Base-by-base conservation (phyloP, 2,797 vertebrate species). In the Huso huso region DNA sequence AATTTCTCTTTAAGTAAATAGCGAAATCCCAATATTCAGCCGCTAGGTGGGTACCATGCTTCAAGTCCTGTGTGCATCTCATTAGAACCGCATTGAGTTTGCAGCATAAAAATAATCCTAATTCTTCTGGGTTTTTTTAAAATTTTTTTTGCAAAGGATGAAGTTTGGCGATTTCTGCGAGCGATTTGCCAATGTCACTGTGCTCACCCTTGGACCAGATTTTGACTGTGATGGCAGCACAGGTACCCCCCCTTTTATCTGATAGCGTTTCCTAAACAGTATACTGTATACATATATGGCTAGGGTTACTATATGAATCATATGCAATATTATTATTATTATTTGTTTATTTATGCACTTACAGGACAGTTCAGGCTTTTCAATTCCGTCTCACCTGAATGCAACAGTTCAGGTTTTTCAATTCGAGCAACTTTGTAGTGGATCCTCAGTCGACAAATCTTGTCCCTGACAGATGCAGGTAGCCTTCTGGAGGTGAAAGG, bases 161-260 rank as follows among this genome's bases (percentile, higher is more conserved):
- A 62, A 62, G n/a, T 67, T 67, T 2, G 66, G 62, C 61, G 66
- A 67, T 23, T 67, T 67, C 50, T 67, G 66, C 23, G 49, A 62
- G 13, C 51, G 51, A 23, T 67, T 67, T 67, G 50, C 58, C 18
- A 67, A 61, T 51, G 49, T 62, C 13, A 67, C 66, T 9, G 60
- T 67, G 15, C 37, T 67, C 50, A 67, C 66, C n/a, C 66, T 67
- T 49, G 66, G 66, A 2, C 66, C 66, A 7, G 66, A 67, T 23
- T 67, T 67, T 62, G 49, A 67, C 23, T 58, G 59, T 23, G 60
- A 67, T 13, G 66, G 66, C 59, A 50, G 48, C 12, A 50, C 66
- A 67, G 66, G 66, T 67, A 67, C 60, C n/a, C 18, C n/a, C 8
- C 9, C n/a, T 37, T 37, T 37, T 37, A 37, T 37, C 23, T 37